These are phyloP conservation scores for Ellobius talpinus DNA, from an alignment of 2,113 vertebrate genomes.

Conservation along the genomic window DNA sequence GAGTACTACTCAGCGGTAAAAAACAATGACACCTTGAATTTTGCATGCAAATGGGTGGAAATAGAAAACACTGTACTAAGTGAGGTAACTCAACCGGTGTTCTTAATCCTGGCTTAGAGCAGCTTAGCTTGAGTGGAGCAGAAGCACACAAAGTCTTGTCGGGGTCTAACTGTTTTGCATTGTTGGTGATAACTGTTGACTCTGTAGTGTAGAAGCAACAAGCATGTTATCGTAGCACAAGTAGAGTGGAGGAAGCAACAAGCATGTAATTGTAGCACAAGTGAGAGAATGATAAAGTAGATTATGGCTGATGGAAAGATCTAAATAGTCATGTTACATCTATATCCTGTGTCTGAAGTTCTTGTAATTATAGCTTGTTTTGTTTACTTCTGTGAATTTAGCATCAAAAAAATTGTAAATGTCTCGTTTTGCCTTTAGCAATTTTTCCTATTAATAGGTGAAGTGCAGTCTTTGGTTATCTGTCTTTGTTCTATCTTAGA, in stretches of 20 bases:
- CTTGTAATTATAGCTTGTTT: constrained; percentile 64
- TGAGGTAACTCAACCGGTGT: too few species aligned
- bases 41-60: too few species aligned
- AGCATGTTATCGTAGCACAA: constrained; percentile 63
- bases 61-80: too few species aligned
- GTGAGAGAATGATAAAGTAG: background rate
- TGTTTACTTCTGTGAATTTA: constrained; percentile 61
- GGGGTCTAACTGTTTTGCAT: constrained; percentile 37
- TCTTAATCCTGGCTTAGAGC: constrained; percentile 61
- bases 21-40: too few species aligned
- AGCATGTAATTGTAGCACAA: too few species aligned
- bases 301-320: constrained; percentile 40
- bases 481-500: constrained; percentile 72
- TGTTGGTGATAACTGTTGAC: constrained; percentile 59
- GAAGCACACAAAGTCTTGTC: constrained; percentile 65
- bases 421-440: constrained; percentile 49
- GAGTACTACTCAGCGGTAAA: too few species aligned
- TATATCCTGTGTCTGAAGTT: constrained; percentile 49
- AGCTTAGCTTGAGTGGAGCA: constrained; percentile 46
- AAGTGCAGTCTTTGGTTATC: constrained; percentile 54
- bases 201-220: constrained; percentile 68
- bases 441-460: constrained; percentile 53
- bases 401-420: constrained; percentile 77
- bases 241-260: background rate
- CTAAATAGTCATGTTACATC: constrained; percentile 39